Evolutionary conservation across 2,888 invertebrate genomes (phyloP).

Genomic region (Drosophila colorata): DNA sequence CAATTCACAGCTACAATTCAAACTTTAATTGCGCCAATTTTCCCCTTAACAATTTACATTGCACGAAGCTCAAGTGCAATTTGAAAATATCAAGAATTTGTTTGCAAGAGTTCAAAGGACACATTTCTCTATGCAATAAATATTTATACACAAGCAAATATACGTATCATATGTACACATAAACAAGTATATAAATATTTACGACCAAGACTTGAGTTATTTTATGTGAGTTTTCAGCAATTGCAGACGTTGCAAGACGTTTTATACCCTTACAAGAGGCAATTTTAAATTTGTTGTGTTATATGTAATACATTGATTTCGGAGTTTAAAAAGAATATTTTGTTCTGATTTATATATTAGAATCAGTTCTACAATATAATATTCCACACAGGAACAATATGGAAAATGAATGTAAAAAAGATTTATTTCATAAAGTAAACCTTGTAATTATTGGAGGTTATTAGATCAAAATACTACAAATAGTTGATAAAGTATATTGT

Average conservation of each 20-base stretch:
- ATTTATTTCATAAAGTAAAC: no score
- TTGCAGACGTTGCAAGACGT: neutral
- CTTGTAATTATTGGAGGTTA: no score
- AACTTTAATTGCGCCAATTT: constrained; percentile 14
- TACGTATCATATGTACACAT: neutral
- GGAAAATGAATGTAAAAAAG: no score
- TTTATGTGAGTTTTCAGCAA: neutral
- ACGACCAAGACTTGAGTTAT: neutral
- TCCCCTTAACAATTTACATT: constrained; percentile 6
- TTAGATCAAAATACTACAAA: no score
- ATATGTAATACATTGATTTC: no score
- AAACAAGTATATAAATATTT: neutral
- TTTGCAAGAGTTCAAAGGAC: constrained; percentile 7
- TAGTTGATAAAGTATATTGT: no score
- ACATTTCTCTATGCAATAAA: neutral
- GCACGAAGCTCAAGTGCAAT: constrained; percentile 11
- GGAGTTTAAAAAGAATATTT: no score
- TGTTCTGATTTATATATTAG: no score
- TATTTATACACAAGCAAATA: neutral
- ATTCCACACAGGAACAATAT: no score
- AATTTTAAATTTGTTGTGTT: no score
- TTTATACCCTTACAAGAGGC: neutral
- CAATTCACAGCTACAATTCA: constrained; percentile 4
- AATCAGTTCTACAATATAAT: no score
- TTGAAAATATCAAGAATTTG: constrained; percentile 5